Conservation (phyloP, 2,113 vertebrate genomes). For the Bos indicus region DNA sequence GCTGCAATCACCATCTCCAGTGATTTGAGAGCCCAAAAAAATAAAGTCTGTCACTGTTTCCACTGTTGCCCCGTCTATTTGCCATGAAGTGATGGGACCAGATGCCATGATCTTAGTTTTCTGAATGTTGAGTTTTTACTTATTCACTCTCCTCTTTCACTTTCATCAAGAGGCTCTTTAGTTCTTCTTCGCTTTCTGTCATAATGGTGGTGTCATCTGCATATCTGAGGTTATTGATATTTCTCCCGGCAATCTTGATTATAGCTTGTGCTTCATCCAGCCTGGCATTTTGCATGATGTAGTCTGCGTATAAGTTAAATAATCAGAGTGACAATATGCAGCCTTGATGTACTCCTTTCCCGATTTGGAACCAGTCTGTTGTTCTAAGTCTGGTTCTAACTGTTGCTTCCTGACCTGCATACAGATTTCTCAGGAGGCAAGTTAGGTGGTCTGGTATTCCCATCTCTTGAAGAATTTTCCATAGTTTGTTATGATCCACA, state of each 20-base stretch:
- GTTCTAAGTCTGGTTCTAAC: not conserved
- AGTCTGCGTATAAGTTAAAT: not conserved
- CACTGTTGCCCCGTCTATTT: not conserved
- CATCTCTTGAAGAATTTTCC: not conserved
- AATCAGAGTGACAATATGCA: not conserved
- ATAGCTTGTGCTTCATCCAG: not conserved
- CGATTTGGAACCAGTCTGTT: not conserved
- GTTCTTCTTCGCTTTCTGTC: too few species aligned
- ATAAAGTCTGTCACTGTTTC: not conserved
- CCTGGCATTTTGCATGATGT: not conserved
- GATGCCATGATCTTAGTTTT: not conserved
- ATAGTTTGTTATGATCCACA: not conserved
- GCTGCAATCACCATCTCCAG: not conserved
- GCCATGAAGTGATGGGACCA: not conserved
- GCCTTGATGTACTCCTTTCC: not conserved
- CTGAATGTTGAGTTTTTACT: not conserved
- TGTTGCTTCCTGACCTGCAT: not conserved
- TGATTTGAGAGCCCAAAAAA: not conserved
- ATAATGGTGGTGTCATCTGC: not conserved
- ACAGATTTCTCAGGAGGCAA: not conserved
- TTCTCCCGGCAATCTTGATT: not conserved
- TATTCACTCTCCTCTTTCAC: not conserved
- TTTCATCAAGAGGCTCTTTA: not conserved
- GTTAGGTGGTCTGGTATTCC: not conserved
- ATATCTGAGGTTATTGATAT: not conserved